Conservation (phyloP, 2,888 invertebrate genomes). For the Apotomis turbidana region DNA sequence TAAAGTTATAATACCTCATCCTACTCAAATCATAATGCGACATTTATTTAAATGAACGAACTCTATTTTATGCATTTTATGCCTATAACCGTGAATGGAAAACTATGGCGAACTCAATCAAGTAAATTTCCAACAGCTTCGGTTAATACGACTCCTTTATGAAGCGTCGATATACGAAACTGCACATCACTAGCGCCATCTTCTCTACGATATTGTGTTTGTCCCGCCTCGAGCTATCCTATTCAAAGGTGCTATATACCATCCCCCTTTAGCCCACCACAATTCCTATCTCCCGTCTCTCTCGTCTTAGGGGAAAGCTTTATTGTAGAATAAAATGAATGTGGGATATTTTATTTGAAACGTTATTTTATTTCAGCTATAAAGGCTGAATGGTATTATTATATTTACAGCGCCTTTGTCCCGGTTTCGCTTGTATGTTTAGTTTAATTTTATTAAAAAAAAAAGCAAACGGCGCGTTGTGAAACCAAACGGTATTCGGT, state of each 20-base stretch:
- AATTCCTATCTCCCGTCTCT: constrained; percentile 41
- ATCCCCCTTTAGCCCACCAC: constrained; percentile 46
- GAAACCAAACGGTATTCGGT: not conserved
- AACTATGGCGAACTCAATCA: too few relatives aligned
- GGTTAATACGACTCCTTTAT: not conserved
- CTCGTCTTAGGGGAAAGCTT: constrained; percentile 46
- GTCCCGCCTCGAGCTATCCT: constrained; percentile 56
- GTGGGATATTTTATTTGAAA: constrained; percentile 58
- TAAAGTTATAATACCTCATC: too few relatives aligned
- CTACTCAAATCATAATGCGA: too few relatives aligned
- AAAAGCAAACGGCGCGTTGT: not conserved
- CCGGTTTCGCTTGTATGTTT: not conserved
- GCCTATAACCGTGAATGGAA: too few relatives aligned
- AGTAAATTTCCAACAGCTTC: too few relatives aligned
- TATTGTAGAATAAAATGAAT: constrained; percentile 53
- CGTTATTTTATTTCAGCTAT: constrained; percentile 48
- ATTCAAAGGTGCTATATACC: constrained; percentile 49
- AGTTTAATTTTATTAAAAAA: not conserved
- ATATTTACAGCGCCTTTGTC: constrained; percentile 16
- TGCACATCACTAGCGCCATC: constrained; percentile 50
- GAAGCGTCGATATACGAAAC: constrained; percentile 28
- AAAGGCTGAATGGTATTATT: constrained; percentile 29
- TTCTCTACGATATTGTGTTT: constrained; percentile 61
- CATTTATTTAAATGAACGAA: too few relatives aligned
- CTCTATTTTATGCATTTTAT: too few relatives aligned